Conservation (phyloP, 2,113 vertebrate genomes). For the Galemys pyrenaicus region DNA sequence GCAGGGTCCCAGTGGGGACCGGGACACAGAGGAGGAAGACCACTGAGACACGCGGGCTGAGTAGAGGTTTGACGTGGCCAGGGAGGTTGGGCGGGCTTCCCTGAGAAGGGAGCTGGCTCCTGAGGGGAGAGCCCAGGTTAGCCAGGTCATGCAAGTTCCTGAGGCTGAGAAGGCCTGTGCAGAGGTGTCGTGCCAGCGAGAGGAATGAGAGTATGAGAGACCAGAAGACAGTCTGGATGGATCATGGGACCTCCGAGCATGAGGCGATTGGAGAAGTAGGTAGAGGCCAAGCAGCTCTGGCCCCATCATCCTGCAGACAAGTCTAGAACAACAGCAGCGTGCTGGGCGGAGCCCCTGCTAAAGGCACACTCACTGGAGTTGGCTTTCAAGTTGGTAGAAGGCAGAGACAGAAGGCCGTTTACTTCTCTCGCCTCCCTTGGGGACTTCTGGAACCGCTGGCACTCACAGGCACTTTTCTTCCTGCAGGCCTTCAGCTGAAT, state of each 20-base stretch:
- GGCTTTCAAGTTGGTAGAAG: not conserved
- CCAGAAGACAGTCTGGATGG: not conserved
- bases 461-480: not conserved
- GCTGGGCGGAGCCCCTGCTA: not conserved
- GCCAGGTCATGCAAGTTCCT: not conserved
- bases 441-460: not conserved
- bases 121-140: not conserved
- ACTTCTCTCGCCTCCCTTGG: too few relatives aligned
- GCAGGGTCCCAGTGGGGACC: not conserved
- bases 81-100: not conserved
- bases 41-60: not conserved
- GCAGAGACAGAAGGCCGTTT: not conserved
- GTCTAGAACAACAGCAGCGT: not conserved
- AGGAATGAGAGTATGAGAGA: not conserved
- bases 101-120: not conserved
- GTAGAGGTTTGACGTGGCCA: not conserved
- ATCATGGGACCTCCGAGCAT: not conserved
- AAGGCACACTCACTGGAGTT: not conserved
- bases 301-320: not conserved
- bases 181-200: not conserved
- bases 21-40: not conserved
- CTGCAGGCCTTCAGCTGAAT: slow-evolving; percentile 91
- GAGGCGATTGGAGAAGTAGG: not conserved
- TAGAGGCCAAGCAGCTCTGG: not conserved
- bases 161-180: not conserved